These are phyloP conservation scores for Urocyon cinereoargenteus DNA, from an alignment of 2,797 vertebrate genomes.

Conservation along the genomic window DNA sequence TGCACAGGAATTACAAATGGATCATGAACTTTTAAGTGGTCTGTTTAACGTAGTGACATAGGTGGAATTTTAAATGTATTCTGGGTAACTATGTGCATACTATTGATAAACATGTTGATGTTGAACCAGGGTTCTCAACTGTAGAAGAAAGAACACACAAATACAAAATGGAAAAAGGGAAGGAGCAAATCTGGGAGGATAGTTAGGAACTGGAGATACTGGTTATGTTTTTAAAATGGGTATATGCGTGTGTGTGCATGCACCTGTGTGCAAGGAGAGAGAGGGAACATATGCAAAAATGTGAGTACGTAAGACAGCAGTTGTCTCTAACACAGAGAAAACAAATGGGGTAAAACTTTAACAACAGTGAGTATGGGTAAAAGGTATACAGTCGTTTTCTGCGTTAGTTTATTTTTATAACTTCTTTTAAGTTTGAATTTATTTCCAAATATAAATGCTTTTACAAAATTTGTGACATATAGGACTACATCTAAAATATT, in stretches of 20 bases:
- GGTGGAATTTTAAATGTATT: neutral
- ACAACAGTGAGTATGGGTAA: neutral
- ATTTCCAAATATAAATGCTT: slow-evolving; percentile 22
- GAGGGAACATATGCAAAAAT: neutral
- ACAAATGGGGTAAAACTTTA: neutral
- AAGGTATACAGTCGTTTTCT: neutral
- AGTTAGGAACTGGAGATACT: neutral
- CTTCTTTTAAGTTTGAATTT: slow-evolving; percentile 34
- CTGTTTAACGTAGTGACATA: neutral
- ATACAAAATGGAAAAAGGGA: neutral
- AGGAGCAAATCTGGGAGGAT: neutral
- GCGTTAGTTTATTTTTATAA: slow-evolving; percentile 45
- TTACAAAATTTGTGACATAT: slow-evolving; percentile 23
- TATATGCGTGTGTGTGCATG: neutral
- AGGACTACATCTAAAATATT: slow-evolving; percentile 52
- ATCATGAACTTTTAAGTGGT: neutral
- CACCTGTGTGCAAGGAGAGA: neutral
- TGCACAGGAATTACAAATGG: neutral
- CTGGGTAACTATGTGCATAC: neutral
- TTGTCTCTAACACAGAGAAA: neutral
- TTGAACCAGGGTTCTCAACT: neutral
- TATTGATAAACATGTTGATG: neutral
- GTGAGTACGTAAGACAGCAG: neutral
- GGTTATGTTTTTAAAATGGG: neutral
- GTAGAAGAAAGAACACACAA: neutral